Conservation (phyloP, 1,140 invertebrate species). For the Yoshiicerus persimilis region DNA sequence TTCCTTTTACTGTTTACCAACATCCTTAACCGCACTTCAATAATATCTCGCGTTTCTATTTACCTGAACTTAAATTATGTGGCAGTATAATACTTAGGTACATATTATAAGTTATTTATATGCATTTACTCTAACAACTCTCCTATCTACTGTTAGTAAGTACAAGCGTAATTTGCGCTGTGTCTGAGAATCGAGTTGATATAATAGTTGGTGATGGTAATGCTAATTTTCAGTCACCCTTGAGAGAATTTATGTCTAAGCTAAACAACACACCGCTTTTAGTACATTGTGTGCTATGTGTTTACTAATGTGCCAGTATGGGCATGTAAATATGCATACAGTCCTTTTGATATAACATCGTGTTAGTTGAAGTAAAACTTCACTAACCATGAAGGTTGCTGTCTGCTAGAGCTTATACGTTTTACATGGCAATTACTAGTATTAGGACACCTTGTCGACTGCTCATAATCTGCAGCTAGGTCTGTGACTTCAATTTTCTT, state of each 20-base stretch:
- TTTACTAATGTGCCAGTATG: no score
- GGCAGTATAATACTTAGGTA: no score
- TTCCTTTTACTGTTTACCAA: background rate
- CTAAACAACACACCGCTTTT: no score
- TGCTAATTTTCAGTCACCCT: background rate
- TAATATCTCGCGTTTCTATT: no score
- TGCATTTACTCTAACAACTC: no score
- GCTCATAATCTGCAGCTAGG: background rate
- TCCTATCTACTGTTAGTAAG: no score
- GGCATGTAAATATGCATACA: no score
- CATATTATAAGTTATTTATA: no score
- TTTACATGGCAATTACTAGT: background rate
- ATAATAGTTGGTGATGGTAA: background rate
- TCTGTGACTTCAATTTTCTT: background rate
- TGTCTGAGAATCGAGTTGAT: background rate
- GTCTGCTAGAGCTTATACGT: background rate
- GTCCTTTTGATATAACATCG: background rate
- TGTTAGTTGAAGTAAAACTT: background rate
- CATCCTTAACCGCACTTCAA: no score
- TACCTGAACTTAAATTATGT: no score
- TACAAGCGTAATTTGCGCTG: background rate
- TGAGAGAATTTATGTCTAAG: background rate
- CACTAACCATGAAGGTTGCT: slow-evolving; percentile 5
- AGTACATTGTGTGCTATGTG: no score
- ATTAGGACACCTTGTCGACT: background rate